These are phyloP conservation scores for Periplaneta americana DNA, from an alignment of 1,140 invertebrate species.

Conservation along the genomic window DNA sequence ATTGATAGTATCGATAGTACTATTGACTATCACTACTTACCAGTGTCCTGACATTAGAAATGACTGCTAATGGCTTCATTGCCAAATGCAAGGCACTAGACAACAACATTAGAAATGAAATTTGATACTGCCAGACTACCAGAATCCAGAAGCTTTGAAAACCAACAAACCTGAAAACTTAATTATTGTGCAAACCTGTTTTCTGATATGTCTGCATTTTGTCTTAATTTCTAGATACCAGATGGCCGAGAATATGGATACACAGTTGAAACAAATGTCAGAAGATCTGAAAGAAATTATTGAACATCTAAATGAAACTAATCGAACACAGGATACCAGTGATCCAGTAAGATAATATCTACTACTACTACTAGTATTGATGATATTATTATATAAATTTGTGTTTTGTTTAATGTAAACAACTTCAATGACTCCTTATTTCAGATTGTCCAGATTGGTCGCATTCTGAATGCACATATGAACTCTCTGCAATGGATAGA, in stretches of 20 bases:
- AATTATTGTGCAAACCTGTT: too few relatives aligned
- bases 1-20: too few relatives aligned
- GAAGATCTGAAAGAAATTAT: slow-evolving; percentile 94
- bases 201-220: too few relatives aligned
- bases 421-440: slow-evolving; percentile 21
- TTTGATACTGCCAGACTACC: too few relatives aligned
- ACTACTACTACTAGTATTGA: too few relatives aligned
- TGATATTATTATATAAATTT: not conserved
- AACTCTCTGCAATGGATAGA: slow-evolving; percentile 93
- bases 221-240: slow-evolving; percentile 56
- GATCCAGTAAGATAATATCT: slow-evolving; percentile 78
- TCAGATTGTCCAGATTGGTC: slow-evolving; percentile 83
- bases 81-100: too few relatives aligned
- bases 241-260: slow-evolving; percentile 84
- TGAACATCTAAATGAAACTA: slow-evolving; percentile 87
- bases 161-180: too few relatives aligned
- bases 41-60: too few relatives aligned
- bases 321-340: slow-evolving; percentile 72
- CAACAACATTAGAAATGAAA: too few relatives aligned
- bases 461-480: slow-evolving; percentile 94
- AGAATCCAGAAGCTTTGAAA: too few relatives aligned
- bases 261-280: slow-evolving; percentile 89
- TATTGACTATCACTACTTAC: too few relatives aligned
- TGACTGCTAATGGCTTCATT: too few relatives aligned
- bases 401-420: not conserved